Percentiles rank a stretch among this genome's conserved stretches.
phyloP scores from a whole-genome alignment of 2,113 vertebrate species.

The Fulmarus glacialis region DNA sequence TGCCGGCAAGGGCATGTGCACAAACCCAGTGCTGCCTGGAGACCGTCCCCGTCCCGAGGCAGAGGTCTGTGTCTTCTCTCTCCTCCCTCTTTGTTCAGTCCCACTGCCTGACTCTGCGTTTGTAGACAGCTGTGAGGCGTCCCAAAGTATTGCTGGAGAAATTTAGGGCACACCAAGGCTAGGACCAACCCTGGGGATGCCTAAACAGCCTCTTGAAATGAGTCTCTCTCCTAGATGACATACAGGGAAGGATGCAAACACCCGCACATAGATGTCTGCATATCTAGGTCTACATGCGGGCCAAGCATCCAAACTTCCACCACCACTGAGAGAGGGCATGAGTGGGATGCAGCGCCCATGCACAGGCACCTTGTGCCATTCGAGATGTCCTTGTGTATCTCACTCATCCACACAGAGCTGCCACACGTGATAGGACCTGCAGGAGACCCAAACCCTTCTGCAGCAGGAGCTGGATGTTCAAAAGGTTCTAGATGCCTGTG shows the following conservation, averaged over 20 bases:
- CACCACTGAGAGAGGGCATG: background rate
- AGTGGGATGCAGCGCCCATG: background rate
- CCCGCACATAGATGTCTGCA: background rate
- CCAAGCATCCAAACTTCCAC: background rate
- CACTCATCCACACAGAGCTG: background rate
- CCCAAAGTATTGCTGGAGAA: background rate
- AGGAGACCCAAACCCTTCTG: background rate
- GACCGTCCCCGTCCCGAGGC: background rate
- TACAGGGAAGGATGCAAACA: background rate
- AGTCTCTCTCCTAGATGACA: background rate
- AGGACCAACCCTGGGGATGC: background rate
- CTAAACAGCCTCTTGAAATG: background rate
- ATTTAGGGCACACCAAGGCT: background rate
- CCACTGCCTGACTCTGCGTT: background rate
- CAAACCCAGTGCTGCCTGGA: background rate
- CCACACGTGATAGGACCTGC: rapidly evolving
- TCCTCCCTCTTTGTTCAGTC: background rate
- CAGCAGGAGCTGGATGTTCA: background rate
- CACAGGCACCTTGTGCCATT: background rate
- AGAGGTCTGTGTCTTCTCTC: background rate
- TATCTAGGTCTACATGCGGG: background rate
- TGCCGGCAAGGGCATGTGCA: background rate
- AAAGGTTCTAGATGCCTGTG: background rate
- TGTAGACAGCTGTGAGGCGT: background rate
- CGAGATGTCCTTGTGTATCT: background rate